Base-by-base conservation (phyloP, 2,888 invertebrate genomes). In the Tetragnatha montana region DNA sequence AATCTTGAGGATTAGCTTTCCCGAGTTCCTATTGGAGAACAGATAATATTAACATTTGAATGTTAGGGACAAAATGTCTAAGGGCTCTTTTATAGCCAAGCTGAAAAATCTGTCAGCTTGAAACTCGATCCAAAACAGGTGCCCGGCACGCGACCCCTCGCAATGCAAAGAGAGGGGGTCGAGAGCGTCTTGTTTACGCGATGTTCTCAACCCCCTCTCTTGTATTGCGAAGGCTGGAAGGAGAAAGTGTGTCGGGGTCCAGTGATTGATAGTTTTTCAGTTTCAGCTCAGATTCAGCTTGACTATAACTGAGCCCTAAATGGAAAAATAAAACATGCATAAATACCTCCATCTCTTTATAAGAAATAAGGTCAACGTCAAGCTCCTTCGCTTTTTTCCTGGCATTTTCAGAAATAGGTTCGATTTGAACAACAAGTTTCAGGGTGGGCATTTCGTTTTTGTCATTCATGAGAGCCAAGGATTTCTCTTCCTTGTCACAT, bases 401-500 rank as follows among this genome's bases (percentile, higher is more conserved):
- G 47, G 97, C 97, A 69, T 97, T 96, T 70, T 96, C 96, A 88
- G 96, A 95, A 0, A 96, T 95, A 92, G 96, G 96, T 93, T 96
- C 97, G 92, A 98, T 96, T 70, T 96, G 95, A 89, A 98, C 96
- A 91, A 99, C 94, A 93, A 96, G 96, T 92, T 96, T 96, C 91
- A 98, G 95, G 93, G 96, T 96, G 74, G 95, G 95, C 6, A 98
- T 97, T 69, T 92, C 87, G 3, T 91, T 92, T 0, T 97, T 96
- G 93, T 97, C 96, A 93, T 97, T 97, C 92, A 98, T 94, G 75
- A 98, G 94, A 91, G 96, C 95, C 93, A 97, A 96, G 88, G 97
- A 97, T 94, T 98, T 98, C 92, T 95, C 96, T 93, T 97, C 97
- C 92, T 97, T 97, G 93, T 98, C 98, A 93, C 97, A 97, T 89